These are phyloP conservation scores for Accipiter superciliosus DNA, from an alignment of 2,797 vertebrate species.

Conservation along the genomic window DNA sequence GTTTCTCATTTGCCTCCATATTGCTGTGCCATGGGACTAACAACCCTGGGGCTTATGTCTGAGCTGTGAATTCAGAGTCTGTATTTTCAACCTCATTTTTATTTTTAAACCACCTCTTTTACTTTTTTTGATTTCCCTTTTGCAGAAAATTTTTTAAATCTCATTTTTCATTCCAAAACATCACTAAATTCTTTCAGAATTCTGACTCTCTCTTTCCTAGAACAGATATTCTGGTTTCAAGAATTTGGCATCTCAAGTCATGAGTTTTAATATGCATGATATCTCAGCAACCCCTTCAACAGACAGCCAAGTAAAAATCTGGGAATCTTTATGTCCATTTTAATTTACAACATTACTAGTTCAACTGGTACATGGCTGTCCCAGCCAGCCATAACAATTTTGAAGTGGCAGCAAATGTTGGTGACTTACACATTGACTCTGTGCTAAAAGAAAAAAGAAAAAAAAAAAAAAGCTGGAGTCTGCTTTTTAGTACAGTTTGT, in stretches of 20 bases:
- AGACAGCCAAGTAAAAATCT: neutral
- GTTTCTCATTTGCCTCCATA: neutral
- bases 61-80: neutral
- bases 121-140: neutral
- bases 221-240: neutral
- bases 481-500: neutral
- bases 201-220: neutral
- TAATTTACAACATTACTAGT: neutral
- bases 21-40: neutral
- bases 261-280: neutral
- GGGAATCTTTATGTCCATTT: neutral
- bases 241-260: neutral
- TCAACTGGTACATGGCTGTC: neutral
- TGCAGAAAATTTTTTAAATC: neutral
- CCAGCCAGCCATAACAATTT: neutral
- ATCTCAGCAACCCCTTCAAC: neutral
- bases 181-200: neutral
- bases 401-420: neutral
- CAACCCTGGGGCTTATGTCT: neutral
- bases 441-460: neutral
- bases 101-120: constrained; percentile 11
- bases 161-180: neutral
- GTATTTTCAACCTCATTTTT: neutral
- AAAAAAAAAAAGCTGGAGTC: neutral
- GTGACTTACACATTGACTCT: neutral